Conservation (phyloP, 2,113 vertebrate species). For the Crotalus viridis region DNA sequence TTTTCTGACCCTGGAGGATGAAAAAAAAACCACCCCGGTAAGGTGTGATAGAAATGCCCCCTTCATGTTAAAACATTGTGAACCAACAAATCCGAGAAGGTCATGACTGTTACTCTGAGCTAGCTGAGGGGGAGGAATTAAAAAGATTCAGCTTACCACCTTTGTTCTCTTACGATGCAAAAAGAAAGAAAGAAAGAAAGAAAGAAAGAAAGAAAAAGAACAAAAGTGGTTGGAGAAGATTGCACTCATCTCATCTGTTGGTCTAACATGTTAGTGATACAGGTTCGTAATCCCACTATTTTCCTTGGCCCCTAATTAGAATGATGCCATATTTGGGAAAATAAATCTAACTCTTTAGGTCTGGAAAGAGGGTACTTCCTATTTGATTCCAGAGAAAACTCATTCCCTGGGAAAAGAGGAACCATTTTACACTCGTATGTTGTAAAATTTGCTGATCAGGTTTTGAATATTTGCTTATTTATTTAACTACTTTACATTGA, state of each 20-base stretch:
- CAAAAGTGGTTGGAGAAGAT: background rate
- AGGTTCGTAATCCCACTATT: background rate
- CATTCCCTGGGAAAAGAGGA: background rate
- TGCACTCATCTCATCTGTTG: background rate
- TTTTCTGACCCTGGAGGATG: background rate
- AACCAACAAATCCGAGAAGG: background rate
- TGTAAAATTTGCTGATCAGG: background rate
- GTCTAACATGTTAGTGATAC: background rate
- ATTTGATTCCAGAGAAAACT: background rate
- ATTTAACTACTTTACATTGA: background rate
- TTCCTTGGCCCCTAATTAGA: background rate
- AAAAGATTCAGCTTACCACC: background rate
- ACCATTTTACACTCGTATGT: background rate
- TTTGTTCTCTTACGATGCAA: background rate
- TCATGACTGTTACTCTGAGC: background rate
- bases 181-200: background rate
- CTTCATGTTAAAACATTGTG: background rate
- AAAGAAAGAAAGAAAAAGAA: background rate
- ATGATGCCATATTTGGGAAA: background rate
- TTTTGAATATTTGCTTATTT: background rate
- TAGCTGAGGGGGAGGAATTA: background rate
- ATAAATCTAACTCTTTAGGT: background rate
- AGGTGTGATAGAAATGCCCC: background rate
- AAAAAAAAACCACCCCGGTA: background rate
- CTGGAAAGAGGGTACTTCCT: background rate